These are phyloP conservation scores for Phymatocera aterrima DNA, from an alignment of 2,888 invertebrate species.

Conservation along the genomic window DNA sequence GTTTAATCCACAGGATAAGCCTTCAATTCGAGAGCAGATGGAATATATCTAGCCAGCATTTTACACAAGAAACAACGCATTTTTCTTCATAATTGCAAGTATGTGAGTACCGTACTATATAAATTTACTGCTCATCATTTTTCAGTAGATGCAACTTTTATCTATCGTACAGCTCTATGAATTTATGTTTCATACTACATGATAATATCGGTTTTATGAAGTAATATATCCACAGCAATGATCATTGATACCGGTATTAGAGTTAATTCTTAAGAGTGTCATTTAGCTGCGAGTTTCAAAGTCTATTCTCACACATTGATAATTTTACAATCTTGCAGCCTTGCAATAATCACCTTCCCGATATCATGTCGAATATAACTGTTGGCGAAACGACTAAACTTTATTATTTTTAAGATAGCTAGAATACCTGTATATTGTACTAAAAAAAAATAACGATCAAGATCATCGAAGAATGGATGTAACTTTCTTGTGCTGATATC, in stretches of 20 bases:
- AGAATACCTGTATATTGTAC: background rate
- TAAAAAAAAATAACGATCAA: background rate
- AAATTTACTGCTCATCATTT: background rate
- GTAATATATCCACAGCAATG: background rate
- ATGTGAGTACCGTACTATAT: too few species aligned
- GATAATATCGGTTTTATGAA: background rate
- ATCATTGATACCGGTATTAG: background rate
- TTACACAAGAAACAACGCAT: background rate
- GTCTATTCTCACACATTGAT: background rate
- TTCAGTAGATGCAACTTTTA: background rate
- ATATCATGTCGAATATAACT: background rate
- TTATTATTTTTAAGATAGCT: background rate
- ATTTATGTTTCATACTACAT: background rate
- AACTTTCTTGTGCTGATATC: background rate
- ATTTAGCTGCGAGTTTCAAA: background rate
- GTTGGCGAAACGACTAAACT: background rate
- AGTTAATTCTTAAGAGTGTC: background rate
- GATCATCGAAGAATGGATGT: background rate
- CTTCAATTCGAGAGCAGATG: too few species aligned
- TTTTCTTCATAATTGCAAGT: background rate
- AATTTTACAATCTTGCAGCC: background rate
- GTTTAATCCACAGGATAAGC: too few species aligned
- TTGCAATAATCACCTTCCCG: background rate
- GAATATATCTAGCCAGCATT: too few species aligned
- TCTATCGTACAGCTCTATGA: background rate